A percentile compares a stretch with the other conserved stretches of the same genome.
Evolutionary conservation across 2,888 invertebrate species (phyloP).

Genomic region (Pandemis heparana): DNA sequence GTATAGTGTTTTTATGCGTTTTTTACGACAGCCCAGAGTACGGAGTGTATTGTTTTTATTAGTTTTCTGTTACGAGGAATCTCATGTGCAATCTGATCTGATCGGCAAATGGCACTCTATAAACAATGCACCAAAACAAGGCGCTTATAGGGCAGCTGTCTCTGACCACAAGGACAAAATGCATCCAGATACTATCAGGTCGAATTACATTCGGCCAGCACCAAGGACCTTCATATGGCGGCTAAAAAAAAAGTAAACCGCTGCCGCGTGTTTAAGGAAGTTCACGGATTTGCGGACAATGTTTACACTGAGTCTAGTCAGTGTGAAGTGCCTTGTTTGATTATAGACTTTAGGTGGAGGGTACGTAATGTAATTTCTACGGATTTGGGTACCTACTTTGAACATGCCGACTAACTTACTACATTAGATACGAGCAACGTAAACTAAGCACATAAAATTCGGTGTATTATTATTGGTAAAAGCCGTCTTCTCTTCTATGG

Average conservation of each 20-base stretch:
- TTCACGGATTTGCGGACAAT: slow-evolving; percentile 61
- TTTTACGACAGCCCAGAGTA: slow-evolving; percentile 19
- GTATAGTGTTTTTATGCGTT: slow-evolving; percentile 26
- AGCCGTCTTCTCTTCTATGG: background rate
- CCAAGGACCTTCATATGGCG: slow-evolving; percentile 58
- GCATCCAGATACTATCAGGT: slow-evolving; percentile 81
- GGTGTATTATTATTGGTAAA: background rate
- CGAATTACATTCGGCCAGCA: slow-evolving; percentile 78
- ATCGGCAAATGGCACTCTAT: slow-evolving; percentile 56
- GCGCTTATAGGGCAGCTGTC: slow-evolving; percentile 78
- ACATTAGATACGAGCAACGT: background rate
- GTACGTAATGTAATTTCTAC: slow-evolving; percentile 2
- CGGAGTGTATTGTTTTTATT: background rate
- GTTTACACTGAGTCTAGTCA: slow-evolving; percentile 45
- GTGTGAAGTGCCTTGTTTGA: slow-evolving; percentile 34
- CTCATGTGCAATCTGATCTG: slow-evolving; percentile 36
- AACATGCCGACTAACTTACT: slow-evolving; percentile 18
- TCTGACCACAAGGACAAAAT: slow-evolving; percentile 83
- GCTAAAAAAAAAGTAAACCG: slow-evolving; percentile 50
- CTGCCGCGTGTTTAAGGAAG: slow-evolving; percentile 63
- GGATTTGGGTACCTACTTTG: slow-evolving; percentile 12
- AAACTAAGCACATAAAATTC: background rate
- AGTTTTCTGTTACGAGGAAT: slow-evolving; percentile 23
- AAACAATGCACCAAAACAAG: slow-evolving; percentile 73
- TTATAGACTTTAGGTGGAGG: slow-evolving; percentile 11